Evolutionary conservation across 1,140 invertebrate species (phyloP).

Genomic region (Zaprionus capensis): DNA sequence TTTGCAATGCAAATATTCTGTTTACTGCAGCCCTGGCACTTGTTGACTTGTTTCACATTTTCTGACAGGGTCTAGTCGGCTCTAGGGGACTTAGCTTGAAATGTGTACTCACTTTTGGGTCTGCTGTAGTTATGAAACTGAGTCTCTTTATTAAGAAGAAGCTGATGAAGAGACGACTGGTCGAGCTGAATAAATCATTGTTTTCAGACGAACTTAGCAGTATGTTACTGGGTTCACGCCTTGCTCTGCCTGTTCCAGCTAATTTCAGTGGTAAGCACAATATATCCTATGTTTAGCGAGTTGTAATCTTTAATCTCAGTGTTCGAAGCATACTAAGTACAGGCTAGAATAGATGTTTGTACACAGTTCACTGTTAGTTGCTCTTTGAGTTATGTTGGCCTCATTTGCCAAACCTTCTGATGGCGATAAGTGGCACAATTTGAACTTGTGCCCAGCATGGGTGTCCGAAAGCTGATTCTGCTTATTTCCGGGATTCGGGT

Average conservation of each 20-base stretch:
- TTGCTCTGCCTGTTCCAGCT: background rate
- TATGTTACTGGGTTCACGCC: too few relatives aligned
- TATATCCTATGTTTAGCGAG: background rate
- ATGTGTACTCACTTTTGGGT: background rate
- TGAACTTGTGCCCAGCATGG: conserved; percentile 11
- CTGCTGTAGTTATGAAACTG: too few relatives aligned
- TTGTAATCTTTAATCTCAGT: background rate
- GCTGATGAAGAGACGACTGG: too few relatives aligned
- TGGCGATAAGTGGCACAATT: conserved; percentile 47
- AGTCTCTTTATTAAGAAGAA: too few relatives aligned
- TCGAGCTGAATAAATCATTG: too few relatives aligned
- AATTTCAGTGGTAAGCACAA: background rate
- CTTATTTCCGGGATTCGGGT: conserved; percentile 20
- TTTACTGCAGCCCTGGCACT: background rate
- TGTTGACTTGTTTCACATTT: background rate
- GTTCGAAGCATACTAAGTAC: background rate
- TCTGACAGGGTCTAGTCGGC: background rate
- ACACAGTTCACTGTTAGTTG: background rate
- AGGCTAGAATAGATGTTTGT: background rate
- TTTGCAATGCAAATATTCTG: conserved; percentile 8
- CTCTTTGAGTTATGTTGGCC: conserved; percentile 12
- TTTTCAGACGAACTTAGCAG: too few relatives aligned
- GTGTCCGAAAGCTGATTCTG: conserved; percentile 26
- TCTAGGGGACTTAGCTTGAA: background rate
- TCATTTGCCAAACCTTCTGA: conserved; percentile 15